Evolutionary conservation across 2,113 vertebrate genomes (phyloP).

Genomic region (Syngnathus floridae): DNA sequence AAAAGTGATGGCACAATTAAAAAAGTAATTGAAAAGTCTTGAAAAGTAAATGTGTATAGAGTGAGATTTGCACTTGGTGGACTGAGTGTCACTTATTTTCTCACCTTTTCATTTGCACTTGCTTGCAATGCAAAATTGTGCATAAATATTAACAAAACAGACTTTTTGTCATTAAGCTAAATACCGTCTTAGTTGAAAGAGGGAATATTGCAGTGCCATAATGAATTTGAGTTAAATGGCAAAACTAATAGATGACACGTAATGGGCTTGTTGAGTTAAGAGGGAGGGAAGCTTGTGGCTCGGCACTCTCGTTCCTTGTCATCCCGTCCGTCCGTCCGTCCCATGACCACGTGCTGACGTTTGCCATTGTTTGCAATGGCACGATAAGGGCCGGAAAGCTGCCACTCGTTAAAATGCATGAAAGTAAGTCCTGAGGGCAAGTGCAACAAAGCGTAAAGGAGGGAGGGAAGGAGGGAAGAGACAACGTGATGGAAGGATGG

Average conservation of each 20-base stretch:
- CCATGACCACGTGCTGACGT: slow-evolving; percentile 22
- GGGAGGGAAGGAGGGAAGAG: slow-evolving; percentile 52
- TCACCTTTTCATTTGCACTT: neutral
- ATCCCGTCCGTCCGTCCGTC: slow-evolving; percentile 14
- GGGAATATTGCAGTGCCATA: slow-evolving; percentile 30
- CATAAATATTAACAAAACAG: neutral
- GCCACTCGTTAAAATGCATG: slow-evolving; percentile 56
- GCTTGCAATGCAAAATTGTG: neutral
- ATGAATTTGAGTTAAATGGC: slow-evolving; percentile 54
- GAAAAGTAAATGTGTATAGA: no score
- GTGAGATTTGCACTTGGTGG: no score
- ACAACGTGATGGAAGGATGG: slow-evolving; percentile 30
- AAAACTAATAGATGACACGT: slow-evolving; percentile 46
- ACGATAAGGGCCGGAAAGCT: slow-evolving; percentile 39
- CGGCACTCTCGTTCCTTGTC: neutral
- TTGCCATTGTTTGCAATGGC: slow-evolving; percentile 41
- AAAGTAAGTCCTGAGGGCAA: slow-evolving; percentile 55
- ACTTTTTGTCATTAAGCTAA: neutral
- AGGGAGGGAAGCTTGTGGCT: slow-evolving; percentile 1
- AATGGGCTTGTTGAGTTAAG: slow-evolving; percentile 38
- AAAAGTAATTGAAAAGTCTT: no score
- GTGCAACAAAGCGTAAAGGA: slow-evolving; percentile 64
- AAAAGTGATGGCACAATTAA: no score
- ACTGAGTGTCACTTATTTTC: no score
- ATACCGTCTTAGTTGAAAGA: neutral